phyloP scores from a whole-genome alignment of 2,888 invertebrate genomes.

The Caenorhabditis macrosperma region DNA sequence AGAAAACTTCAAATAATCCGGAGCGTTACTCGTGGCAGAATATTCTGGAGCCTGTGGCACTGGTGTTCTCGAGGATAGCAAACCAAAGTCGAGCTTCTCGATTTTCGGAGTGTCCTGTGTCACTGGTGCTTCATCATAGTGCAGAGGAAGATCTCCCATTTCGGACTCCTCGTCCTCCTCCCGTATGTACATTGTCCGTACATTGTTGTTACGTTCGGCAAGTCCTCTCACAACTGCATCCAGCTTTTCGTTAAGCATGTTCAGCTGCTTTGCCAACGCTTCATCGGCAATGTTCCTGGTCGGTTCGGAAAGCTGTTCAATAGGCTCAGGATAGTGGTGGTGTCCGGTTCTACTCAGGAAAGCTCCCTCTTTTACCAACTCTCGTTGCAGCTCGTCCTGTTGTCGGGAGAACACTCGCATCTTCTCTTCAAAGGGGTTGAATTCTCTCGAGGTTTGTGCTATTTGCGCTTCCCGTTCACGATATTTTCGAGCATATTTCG shows the following conservation, averaged over 20 bases:
- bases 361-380: constrained; percentile 33
- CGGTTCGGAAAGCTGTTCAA: neutral
- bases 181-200: constrained; percentile 40
- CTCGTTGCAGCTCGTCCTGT: constrained; percentile 37
- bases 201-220: constrained; percentile 6
- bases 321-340: constrained; percentile 4
- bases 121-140: constrained; percentile 39
- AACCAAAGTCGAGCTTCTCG: constrained; percentile 51
- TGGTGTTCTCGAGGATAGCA: constrained; percentile 26
- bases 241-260: constrained; percentile 35
- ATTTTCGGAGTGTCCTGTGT: constrained; percentile 12
- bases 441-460: constrained; percentile 18
- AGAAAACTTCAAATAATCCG: neutral
- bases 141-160: constrained; percentile 28
- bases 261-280: constrained; percentile 18
- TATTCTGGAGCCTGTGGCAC: neutral
- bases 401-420: constrained; percentile 37
- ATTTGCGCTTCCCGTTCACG: neutral
- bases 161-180: constrained; percentile 56
- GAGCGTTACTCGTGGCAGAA: neutral
- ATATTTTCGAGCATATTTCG: constrained; percentile 30
- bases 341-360: constrained; percentile 37
- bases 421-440: constrained; percentile 47
- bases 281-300: constrained; percentile 24
- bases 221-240: constrained; percentile 38